These are phyloP conservation scores for Chrysotoxum bicinctum DNA, from an alignment of 2,888 invertebrate genomes.

Conservation along the genomic window DNA sequence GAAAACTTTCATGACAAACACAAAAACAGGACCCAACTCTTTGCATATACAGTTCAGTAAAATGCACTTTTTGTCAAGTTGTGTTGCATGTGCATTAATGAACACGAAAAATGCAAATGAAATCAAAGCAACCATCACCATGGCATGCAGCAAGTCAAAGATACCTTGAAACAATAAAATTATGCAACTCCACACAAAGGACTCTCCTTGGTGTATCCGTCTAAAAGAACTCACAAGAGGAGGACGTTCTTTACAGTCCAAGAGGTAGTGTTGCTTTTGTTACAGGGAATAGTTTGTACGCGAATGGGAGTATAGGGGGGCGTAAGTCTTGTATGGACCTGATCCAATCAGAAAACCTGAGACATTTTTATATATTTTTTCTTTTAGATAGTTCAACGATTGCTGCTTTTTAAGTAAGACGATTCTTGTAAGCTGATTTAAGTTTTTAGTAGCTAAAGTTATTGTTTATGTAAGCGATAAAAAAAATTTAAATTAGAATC, in stretches of 20 bases:
- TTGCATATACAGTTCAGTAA: neutral
- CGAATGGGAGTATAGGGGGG: too few species aligned
- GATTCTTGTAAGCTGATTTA: too few species aligned
- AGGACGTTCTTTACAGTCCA: neutral
- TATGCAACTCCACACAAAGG: constrained; percentile 31
- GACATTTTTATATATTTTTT: too few species aligned
- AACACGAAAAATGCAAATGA: constrained; percentile 19
- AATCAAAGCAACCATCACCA: constrained; percentile 25
- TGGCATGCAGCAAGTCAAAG: neutral
- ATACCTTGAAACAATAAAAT: constrained; percentile 27
- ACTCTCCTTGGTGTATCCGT: neutral
- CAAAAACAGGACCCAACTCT: neutral
- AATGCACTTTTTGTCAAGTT: neutral
- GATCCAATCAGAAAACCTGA: too few species aligned
- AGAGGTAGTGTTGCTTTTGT: neutral
- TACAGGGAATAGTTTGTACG: too few species aligned
- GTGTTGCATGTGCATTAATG: neutral
- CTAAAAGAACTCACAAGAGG: neutral
- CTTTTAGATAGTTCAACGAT: too few species aligned
- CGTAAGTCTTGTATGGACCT: too few species aligned
- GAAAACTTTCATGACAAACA: neutral
- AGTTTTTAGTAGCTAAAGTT: too few species aligned
- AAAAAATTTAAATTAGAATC: too few species aligned
- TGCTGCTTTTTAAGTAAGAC: too few species aligned
- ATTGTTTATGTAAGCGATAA: too few species aligned